Evolutionary conservation across 1,140 invertebrate genomes (phyloP).

Genomic region (Lamellibrachia luymesi): DNA sequence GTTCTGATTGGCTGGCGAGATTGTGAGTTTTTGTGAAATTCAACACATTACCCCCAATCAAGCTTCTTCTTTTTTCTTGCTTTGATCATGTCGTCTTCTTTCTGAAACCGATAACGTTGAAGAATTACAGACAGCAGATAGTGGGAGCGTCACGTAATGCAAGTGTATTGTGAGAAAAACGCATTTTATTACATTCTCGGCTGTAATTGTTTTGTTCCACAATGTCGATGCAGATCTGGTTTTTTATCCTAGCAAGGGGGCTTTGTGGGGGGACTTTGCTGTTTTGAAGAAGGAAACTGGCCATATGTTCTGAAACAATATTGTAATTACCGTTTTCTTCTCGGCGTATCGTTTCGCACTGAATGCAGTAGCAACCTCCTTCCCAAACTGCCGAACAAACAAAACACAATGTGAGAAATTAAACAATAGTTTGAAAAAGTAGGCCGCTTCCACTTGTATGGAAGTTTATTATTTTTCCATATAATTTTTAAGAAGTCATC

Average conservation of each 20-base stretch:
- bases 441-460: too few relatives aligned
- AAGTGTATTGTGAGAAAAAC: too few relatives aligned
- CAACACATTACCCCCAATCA: conserved; percentile 34
- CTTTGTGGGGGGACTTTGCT: not conserved
- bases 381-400: conserved; percentile 34
- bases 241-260: not conserved
- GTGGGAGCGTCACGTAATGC: not conserved
- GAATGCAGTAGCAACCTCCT: conserved; percentile 39
- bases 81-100: conserved; percentile 29
- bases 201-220: not conserved
- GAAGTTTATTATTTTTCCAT: too few relatives aligned
- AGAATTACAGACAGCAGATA: not conserved
- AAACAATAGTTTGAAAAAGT: not conserved
- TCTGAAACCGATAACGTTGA: conserved; percentile 26
- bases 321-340: conserved; percentile 33
- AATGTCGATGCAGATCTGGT: not conserved
- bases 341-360: conserved; percentile 38
- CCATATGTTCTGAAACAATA: not conserved
- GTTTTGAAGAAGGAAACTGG: not conserved
- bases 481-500: too few relatives aligned
- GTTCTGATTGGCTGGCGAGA: too few relatives aligned
- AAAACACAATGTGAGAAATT: not conserved
- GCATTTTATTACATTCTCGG: not conserved
- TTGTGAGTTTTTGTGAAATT: not conserved
- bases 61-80: conserved; percentile 38